Conservation (phyloP, 2,113 vertebrate species). For the Hippocampus guttulatus region DNA sequence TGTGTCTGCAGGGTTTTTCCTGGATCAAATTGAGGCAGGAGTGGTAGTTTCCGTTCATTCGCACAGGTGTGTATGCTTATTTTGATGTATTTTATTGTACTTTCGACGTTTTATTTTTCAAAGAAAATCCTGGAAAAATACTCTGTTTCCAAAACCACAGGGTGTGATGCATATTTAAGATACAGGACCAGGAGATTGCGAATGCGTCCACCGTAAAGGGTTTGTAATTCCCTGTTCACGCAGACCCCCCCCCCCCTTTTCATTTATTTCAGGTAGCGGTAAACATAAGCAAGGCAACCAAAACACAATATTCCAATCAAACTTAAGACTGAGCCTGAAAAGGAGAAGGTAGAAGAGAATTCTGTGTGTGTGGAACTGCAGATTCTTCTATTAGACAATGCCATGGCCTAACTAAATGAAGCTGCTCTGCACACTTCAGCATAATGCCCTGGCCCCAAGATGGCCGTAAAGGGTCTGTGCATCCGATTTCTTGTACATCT, state of each 20-base stretch:
- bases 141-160: not conserved
- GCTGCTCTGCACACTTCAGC: not conserved
- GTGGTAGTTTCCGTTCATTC: not conserved
- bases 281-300: not conserved
- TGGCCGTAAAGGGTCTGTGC: not conserved
- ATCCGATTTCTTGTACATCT: not conserved
- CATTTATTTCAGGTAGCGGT: too few relatives aligned
- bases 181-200: not conserved
- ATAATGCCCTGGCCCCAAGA: not conserved
- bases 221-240: not conserved
- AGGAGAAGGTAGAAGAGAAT: too few relatives aligned
- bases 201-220: not conserved
- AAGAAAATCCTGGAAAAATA: not conserved
- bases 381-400: not conserved
- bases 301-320: too few relatives aligned
- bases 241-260: not conserved
- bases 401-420: not conserved
- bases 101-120: not conserved
- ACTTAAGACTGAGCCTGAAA: too few relatives aligned
- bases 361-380: too few relatives aligned
- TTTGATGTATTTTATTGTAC: not conserved
- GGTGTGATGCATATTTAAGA: not conserved
- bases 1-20: slow-evolving; percentile 28
- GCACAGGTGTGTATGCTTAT: not conserved
- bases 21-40: not conserved